Evolutionary conservation across 2,888 invertebrate species (phyloP).

Genomic region (Ectemnius cavifrons): DNA sequence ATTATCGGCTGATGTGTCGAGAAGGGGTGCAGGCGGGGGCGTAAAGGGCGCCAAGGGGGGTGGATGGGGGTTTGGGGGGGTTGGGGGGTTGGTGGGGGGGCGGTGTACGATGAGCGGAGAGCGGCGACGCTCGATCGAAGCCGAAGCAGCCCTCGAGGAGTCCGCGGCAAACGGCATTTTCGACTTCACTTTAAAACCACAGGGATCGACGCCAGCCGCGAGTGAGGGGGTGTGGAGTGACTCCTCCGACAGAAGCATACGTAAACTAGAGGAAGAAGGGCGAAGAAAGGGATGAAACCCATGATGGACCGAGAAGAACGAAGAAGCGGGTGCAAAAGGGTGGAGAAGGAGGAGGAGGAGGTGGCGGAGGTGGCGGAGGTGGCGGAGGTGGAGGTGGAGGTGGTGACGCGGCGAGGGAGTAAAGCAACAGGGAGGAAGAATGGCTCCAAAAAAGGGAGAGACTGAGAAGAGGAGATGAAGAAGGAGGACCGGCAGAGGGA

Average conservation of each 20-base stretch:
- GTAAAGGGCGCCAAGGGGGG: too few relatives aligned
- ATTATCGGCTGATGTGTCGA: too few relatives aligned
- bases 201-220: neutral
- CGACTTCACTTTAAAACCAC: slow-evolving; percentile 6
- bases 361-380: neutral
- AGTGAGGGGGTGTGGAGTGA: too few relatives aligned
- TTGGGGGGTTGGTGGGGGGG: too few relatives aligned
- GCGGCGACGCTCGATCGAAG: too few relatives aligned
- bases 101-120: too few relatives aligned
- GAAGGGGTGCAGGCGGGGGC: too few relatives aligned
- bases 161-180: too few relatives aligned
- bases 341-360: neutral
- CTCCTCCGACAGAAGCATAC: too few relatives aligned
- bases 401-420: neutral
- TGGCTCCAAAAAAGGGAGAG: slow-evolving; percentile 7
- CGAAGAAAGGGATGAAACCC: slow-evolving; percentile 7
- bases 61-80: too few relatives aligned
- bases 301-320: slow-evolving; percentile 3
- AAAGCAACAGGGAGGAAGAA: slow-evolving; percentile 6
- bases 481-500: slow-evolving; percentile 19
- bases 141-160: too few relatives aligned
- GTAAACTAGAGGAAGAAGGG: neutral
- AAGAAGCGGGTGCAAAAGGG: slow-evolving; percentile 10
- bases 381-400: slow-evolving; percentile 2
- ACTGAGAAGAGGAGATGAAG: slow-evolving; percentile 4